A percentile compares a stretch with the other conserved stretches of the same genome.
These are phyloP conservation scores for Hydrochoerus hydrochaeris DNA, from an alignment of 2,113 vertebrate species.

Conservation along the genomic window DNA sequence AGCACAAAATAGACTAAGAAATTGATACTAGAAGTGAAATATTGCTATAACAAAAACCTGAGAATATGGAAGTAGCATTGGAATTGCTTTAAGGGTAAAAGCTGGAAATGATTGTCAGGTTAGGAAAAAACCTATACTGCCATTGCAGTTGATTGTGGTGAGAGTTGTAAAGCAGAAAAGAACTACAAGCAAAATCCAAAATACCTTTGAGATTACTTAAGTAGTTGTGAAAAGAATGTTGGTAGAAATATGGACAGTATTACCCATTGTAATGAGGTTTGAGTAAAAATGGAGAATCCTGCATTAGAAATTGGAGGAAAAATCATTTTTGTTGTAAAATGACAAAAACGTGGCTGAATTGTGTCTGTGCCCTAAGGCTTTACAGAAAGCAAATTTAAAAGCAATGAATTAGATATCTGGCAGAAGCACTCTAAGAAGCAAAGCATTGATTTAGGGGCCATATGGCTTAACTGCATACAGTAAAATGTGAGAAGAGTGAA, in stretches of 20 bases:
- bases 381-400: neutral
- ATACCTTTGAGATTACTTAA: neutral
- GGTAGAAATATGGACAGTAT: neutral
- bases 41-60: neutral
- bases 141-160: neutral
- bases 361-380: neutral
- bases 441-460: neutral
- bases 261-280: neutral
- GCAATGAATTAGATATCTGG: neutral
- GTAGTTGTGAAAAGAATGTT: neutral
- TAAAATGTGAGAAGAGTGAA: neutral
- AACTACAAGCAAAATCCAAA: neutral
- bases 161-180: neutral
- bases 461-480: neutral
- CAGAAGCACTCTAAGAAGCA: neutral
- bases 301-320: neutral
- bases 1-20: neutral
- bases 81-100: neutral
- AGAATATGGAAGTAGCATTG: neutral
- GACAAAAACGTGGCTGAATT: neutral
- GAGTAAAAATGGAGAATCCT: neutral
- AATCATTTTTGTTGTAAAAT: neutral
- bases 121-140: neutral
- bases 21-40: neutral
- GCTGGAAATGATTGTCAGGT: neutral